phyloP scores from a whole-genome alignment of 2,888 invertebrate species.

The Ceriagrion tenellum region DNA sequence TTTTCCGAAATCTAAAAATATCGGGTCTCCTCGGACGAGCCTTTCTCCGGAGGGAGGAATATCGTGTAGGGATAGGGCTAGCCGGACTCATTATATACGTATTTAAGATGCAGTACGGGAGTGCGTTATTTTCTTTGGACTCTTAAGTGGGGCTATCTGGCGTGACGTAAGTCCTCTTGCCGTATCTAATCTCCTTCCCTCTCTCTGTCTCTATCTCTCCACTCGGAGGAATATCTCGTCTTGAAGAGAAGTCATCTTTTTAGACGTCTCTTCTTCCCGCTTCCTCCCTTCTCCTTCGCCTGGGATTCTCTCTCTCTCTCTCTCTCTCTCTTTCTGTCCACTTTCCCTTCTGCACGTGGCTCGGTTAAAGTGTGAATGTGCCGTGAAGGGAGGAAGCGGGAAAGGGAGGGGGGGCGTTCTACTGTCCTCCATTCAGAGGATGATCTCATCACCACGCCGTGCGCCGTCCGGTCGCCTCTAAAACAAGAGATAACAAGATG shows the following conservation, averaged over 20 bases:
- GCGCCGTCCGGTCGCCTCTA: neutral
- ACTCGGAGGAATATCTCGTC: neutral
- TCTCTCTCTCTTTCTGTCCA: constrained; percentile 73
- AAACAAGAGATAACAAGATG: neutral
- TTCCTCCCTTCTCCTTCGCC: constrained; percentile 69
- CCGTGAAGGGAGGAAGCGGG: too few species aligned
- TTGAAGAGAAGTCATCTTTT: constrained; percentile 2
- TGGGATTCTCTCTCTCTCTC: constrained; percentile 31
- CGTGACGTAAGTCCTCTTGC: constrained; percentile 46
- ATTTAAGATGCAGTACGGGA: too few species aligned
- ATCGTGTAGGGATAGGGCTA: too few species aligned
- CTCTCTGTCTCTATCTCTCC: too few species aligned
- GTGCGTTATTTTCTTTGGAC: neutral
- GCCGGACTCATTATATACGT: too few species aligned
- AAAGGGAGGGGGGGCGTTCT: constrained; percentile 73
- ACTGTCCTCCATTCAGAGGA: constrained; percentile 73
- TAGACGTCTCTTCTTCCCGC: constrained; percentile 60
- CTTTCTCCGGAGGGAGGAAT: too few species aligned
- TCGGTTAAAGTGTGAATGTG: too few species aligned
- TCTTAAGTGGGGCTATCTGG: neutral
- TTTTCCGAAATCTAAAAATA: too few species aligned
- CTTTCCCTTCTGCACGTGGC: constrained; percentile 76
- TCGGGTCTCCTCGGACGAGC: too few species aligned
- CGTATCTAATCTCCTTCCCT: constrained; percentile 26
- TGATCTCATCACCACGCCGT: constrained; percentile 70